Evolutionary conservation across 2,888 invertebrate species (phyloP).

Genomic region (Agrochola macilenta): DNA sequence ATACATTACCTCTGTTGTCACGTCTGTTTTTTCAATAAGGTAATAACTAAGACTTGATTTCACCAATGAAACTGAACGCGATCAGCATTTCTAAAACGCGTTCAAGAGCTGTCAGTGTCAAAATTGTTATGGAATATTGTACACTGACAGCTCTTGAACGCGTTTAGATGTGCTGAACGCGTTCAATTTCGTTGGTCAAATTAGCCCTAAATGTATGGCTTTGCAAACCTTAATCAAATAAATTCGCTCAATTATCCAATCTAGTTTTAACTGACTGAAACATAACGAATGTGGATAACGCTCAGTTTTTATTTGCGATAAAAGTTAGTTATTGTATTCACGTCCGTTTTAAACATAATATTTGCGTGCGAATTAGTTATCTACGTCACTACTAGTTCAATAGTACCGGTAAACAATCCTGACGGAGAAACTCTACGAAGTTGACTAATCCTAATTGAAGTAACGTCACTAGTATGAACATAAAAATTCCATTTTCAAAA

Average conservation of each 20-base stretch:
- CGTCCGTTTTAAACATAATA: conserved; percentile 8
- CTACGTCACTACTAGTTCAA: neutral
- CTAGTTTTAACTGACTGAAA: neutral
- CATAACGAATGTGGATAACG: neutral
- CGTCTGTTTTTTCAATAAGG: neutral
- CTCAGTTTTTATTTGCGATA: conserved; percentile 9
- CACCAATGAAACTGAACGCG: no score
- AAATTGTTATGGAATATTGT: no score
- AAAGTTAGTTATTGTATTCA: conserved; percentile 15
- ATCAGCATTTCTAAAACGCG: no score
- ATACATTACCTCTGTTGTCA: neutral
- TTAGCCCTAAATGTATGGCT: no score
- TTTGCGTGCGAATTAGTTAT: neutral
- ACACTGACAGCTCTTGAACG: no score
- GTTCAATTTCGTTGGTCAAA: no score
- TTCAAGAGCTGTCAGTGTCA: no score
- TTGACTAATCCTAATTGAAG: neutral
- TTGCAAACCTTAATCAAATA: no score
- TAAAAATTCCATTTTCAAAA: neutral
- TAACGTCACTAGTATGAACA: neutral
- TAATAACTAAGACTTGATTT: no score
- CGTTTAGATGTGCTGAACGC: no score
- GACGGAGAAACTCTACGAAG: neutral
- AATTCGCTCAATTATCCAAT: conserved; percentile 9
- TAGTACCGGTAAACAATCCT: neutral